Base-by-base conservation (phyloP, 2,113 vertebrate genomes). In the Tenrec ecaudatus region DNA sequence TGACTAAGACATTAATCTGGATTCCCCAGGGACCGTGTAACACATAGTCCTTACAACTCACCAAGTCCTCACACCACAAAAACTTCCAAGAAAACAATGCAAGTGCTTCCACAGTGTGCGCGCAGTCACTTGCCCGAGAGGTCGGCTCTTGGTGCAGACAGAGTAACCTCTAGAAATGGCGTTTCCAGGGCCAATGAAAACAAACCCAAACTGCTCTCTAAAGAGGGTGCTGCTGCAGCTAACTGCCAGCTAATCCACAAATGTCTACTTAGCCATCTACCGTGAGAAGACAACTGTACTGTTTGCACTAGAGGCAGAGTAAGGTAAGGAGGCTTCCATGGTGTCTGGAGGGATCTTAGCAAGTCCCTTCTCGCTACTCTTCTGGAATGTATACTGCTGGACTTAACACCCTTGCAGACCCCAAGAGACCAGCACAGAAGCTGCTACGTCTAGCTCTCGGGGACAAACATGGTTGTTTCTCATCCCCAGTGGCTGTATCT, bases 131-230 rank as follows among this genome's bases (percentile, higher is more conserved):
- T 1, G 53, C 47, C 64, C 16, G 57, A 47, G 84, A 95, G 82
- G 19, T 15, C 68, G 27, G 22, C 10, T 53, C 73, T 84, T 47
- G 43, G 16, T 17, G 84, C 69, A 83, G 27, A 11, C 10, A 77
- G 75, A 33, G 64, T 8, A 79, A 53, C 16, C 40, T 91, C 38
- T n/a, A 3, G 19, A 81, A 90, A 73, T 9, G 22, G 22, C 76
- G 14, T 75, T 94, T 83, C 58, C 43, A 91, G 73, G 87, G 68
- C n/a, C 85, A 91, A 22, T 23, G n/a, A 85, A 85, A 82, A 88
- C 12, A 78, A 83, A 90, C 10, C 68, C 23, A 82, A 86, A 90
- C 10, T 78, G 53, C 66, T 68, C 25, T 47, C n/a, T 9, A n/a
- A 6, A 36, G 9, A 73, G 31, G 71, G 64, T 69, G 40, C 60